These are phyloP conservation scores for Anaspis maculata DNA, from an alignment of 2,888 invertebrate species.

Conservation along the genomic window DNA sequence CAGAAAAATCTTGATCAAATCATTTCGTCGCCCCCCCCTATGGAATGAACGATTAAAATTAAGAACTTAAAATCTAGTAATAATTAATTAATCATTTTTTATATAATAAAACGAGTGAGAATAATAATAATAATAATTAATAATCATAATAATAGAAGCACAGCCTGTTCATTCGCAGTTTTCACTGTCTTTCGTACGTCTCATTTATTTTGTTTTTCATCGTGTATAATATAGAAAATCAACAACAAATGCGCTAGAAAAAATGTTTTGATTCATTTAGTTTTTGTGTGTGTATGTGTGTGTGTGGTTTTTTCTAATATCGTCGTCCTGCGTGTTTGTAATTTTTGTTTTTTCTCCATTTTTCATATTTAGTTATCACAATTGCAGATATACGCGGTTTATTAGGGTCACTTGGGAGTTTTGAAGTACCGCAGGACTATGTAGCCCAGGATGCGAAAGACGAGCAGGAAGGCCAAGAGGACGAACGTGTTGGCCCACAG, in stretches of 20 bases:
- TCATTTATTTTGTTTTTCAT: no score
- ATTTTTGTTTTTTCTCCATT: constrained; percentile 27
- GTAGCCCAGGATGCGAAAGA: constrained; percentile 65
- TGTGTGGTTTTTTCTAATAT: constrained; percentile 14
- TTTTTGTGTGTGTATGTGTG: no score
- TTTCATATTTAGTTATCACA: no score
- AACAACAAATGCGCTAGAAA: no score
- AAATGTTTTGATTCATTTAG: background rate
- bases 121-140: no score
- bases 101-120: no score
- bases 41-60: constrained; percentile 32
- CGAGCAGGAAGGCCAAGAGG: constrained; percentile 58
- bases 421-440: constrained; percentile 63
- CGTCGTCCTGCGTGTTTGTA: no score
- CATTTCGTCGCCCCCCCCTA: no score
- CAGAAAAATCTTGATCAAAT: background rate
- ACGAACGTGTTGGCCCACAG: constrained; percentile 68
- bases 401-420: constrained; percentile 51
- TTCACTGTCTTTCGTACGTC: constrained; percentile 17
- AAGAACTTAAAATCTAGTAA: constrained; percentile 28
- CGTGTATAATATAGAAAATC: no score
- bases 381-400: constrained; percentile 15
- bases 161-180: constrained; percentile 32
- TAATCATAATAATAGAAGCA: no score
- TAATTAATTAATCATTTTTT: constrained; percentile 30